These are phyloP conservation scores for Dicrurus megarhynchus DNA, from an alignment of 2,113 vertebrate genomes.

Conservation along the genomic window DNA sequence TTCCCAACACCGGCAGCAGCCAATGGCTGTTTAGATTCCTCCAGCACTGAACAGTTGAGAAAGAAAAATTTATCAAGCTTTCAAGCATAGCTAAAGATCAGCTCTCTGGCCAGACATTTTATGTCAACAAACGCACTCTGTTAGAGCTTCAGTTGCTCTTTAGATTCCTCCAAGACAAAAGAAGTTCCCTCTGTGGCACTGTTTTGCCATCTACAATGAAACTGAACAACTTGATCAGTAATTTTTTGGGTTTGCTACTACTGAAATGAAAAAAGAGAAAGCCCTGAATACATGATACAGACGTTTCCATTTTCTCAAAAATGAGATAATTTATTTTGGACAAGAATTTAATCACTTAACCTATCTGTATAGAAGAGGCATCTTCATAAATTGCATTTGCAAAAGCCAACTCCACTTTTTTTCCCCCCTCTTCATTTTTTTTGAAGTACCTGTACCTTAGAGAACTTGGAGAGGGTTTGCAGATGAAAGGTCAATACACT, in stretches of 20 bases:
- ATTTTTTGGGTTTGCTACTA: not conserved
- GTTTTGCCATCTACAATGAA: not conserved
- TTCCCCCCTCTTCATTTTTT: not conserved
- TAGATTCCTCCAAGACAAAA: conserved; percentile 10
- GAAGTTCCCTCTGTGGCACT: not conserved
- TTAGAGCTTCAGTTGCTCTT: conserved; percentile 21
- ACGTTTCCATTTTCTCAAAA: not conserved
- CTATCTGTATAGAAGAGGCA: not conserved
- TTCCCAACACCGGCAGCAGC: not conserved
- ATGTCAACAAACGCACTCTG: not conserved
- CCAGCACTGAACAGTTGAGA: not conserved
- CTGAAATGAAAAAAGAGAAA: not conserved
- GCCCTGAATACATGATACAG: not conserved
- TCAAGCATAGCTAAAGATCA: conserved; percentile 15
- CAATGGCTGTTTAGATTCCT: conserved; percentile 30
- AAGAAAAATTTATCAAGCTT: conserved; percentile 38
- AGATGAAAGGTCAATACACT: not conserved
- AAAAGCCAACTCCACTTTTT: not conserved
- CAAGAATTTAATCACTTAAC: not conserved
- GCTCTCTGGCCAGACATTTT: conserved; percentile 26
- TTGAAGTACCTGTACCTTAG: not conserved
- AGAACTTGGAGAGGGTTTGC: not conserved
- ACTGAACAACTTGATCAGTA: not conserved
- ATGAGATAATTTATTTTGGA: not conserved
- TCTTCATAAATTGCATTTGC: not conserved